Conservation (phyloP, 2,113 vertebrate species). For the Lycaon pictus region DNA sequence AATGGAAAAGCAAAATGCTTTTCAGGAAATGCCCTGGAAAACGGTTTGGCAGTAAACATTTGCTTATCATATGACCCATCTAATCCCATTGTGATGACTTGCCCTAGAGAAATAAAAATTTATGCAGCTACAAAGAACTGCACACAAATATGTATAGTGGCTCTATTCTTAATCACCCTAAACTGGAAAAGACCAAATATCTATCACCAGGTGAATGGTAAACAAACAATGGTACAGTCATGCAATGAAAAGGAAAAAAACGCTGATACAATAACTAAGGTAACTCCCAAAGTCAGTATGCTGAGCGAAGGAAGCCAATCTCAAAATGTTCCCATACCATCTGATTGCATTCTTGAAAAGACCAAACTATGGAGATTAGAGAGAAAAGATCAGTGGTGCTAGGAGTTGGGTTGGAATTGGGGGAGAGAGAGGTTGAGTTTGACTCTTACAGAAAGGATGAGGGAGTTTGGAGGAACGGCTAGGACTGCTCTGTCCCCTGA, state of each 20-base stretch:
- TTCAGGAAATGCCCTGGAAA: neutral
- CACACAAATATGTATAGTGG: neutral
- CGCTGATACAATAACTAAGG: neutral
- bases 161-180: neutral
- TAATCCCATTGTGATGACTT: neutral
- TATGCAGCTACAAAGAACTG: neutral
- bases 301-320: neutral
- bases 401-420: neutral
- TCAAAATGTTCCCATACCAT: neutral
- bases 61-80: neutral
- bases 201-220: neutral
- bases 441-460: neutral
- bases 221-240: neutral
- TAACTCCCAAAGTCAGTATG: neutral
- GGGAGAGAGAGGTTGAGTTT: neutral
- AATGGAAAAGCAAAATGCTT: neutral
- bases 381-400: neutral
- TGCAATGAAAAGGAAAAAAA: neutral
- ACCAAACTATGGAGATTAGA: neutral
- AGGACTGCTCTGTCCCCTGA: neutral
- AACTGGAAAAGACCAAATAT: neutral
- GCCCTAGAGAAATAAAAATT: neutral
- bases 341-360: neutral
- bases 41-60: neutral
- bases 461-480: neutral